Evolutionary conservation across 2,888 invertebrate species (phyloP), one percentile per base, ranked within the genome.

Genomic region (Lamproptera curius): DNA sequence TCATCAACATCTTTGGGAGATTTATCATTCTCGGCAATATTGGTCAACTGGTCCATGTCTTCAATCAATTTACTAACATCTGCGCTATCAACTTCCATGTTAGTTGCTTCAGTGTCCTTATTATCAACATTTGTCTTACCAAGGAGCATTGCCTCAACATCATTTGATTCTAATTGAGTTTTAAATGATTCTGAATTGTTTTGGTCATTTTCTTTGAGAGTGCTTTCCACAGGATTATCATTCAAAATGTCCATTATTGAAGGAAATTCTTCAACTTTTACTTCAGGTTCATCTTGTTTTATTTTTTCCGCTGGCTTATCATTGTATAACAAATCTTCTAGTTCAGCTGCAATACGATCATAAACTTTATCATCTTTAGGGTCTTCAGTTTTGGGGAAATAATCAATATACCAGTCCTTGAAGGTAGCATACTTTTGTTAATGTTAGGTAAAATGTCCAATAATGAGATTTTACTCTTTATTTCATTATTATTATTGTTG

Each of bases 211-310:
- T 69, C 59, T 56, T 74, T 78, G 49, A 74, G 67, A 60, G 69
- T 57, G 50, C 34, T 51, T 49, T 62, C 59, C 35, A 60, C 26
- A 34, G 59, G 51, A 45, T 63, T 70, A 34, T 75, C 76, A 65
- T 73, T 86, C n/a, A 87, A 65, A 50, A 87, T 85, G 47, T 88
- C 87, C 79, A 87, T 78, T 51, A 88, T 87, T n/a, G 87, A 87
- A 39, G 87, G 87, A 56, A 85, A 88, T 34, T 75, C 74, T 55
- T 84, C 81, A 39, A 53, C 51, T 61, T 78, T 81, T 17, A 55
- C 68, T n/a, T 70, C 72, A 42, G 57, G 45, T 35, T 43, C 2
- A 35, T 63, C 65, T 4, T 53, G 16, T 52, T 67, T 62, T 16
- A 47, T 34, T 41, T 67, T 73, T 16, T 50, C 52, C 40, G 61